phyloP scores from a whole-genome alignment of 1,140 invertebrate genomes.

The Pseudomyrmex sp. region DNA sequence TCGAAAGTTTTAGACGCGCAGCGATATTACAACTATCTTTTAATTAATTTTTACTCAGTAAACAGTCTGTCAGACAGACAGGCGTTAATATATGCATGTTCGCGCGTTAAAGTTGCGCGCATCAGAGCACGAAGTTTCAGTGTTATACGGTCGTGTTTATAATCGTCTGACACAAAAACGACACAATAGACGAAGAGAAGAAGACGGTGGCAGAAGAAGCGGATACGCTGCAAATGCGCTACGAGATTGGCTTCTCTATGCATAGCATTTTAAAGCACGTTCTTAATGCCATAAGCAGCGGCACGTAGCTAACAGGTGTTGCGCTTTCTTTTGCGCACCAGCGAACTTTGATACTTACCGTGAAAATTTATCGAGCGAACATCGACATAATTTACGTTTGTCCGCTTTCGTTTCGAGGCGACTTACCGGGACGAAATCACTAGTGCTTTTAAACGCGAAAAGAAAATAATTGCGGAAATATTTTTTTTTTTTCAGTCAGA shows the following conservation, averaged over 20 bases:
- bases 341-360: constrained; percentile 78
- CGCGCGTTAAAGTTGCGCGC: background rate
- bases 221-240: constrained; percentile 38
- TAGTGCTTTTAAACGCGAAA: background rate
- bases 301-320: constrained; percentile 81
- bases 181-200: background rate
- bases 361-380: constrained; percentile 75
- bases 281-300: constrained; percentile 78
- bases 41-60: no score
- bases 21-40: no score
- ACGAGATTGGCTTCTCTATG: constrained; percentile 75
- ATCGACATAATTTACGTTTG: constrained; percentile 74
- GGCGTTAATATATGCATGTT: background rate
- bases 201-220: background rate
- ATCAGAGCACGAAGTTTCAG: background rate
- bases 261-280: constrained; percentile 81
- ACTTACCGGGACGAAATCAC: constrained; percentile 53
- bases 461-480: constrained; percentile 38
- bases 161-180: background rate
- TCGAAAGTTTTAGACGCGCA: no score
- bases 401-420: constrained; percentile 39
- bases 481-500: background rate
- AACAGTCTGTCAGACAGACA: no score
- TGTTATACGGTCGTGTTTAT: background rate
- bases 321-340: constrained; percentile 71